Evolutionary conservation across 2,888 invertebrate genomes (phyloP).

Genomic region (Protodeltote pygarga): DNA sequence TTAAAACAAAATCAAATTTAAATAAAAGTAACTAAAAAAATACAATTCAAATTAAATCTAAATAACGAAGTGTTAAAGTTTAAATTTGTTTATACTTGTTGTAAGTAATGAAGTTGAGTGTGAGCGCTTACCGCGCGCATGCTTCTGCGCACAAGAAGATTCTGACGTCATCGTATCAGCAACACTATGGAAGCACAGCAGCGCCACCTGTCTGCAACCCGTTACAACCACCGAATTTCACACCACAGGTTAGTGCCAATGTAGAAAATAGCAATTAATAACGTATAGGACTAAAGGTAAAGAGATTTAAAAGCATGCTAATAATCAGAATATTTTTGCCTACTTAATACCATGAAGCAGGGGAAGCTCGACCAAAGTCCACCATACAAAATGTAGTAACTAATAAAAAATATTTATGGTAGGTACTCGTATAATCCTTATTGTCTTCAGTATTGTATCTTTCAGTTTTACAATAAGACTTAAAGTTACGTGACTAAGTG

Average conservation of each 20-base stretch:
- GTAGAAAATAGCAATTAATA: background rate
- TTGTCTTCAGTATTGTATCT: too few species aligned
- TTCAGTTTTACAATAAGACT: too few species aligned
- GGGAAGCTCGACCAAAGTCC: too few species aligned
- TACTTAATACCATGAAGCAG: too few species aligned
- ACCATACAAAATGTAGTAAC: too few species aligned
- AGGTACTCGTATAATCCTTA: too few species aligned
- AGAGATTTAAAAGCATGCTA: slow-evolving; percentile 30
- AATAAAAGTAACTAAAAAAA: slow-evolving; percentile 6
- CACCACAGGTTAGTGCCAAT: slow-evolving; percentile 70
- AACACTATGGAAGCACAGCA: slow-evolving; percentile 92
- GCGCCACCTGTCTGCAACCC: slow-evolving; percentile 87
- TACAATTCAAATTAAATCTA: slow-evolving; percentile 15
- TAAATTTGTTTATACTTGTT: slow-evolving; percentile 17
- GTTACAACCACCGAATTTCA: slow-evolving; percentile 73
- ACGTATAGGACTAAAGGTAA: background rate
- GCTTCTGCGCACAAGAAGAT: slow-evolving; percentile 96
- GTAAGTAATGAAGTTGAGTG: slow-evolving; percentile 91
- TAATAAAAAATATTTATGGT: too few species aligned
- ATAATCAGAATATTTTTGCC: too few species aligned
- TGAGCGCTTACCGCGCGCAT: slow-evolving; percentile 95
- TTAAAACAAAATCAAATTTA: background rate
- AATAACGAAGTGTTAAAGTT: slow-evolving; percentile 22
- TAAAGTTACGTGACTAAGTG: too few species aligned
- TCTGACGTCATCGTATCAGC: slow-evolving; percentile 92